phyloP scores from a whole-genome alignment of 2,113 vertebrate species.

The Centrocercus urophasianus region DNA sequence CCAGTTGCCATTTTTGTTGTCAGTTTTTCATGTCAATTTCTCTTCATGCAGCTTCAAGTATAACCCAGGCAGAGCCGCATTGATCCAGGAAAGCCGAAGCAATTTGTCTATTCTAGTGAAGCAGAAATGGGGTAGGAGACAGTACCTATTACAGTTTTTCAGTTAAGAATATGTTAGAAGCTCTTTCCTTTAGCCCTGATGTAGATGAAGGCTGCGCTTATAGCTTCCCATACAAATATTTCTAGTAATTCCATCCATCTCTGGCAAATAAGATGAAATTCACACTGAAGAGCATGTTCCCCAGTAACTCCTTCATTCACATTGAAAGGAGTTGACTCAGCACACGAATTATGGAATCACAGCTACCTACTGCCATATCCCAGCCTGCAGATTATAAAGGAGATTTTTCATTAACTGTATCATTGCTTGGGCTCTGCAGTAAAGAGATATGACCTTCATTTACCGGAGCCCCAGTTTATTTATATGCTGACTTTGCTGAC shows the following conservation, averaged over 20 bases:
- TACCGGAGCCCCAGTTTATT: neutral
- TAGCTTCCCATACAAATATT: conserved; percentile 50
- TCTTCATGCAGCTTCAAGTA: conserved; percentile 13
- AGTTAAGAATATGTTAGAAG: conserved; percentile 34
- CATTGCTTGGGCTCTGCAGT: neutral
- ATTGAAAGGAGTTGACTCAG: conserved; percentile 17
- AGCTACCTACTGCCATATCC: neutral
- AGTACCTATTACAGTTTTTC: neutral
- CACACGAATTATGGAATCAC: conserved; percentile 30
- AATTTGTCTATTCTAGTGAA: conserved; percentile 38
- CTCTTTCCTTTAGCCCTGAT: neutral
- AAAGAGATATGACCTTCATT: neutral
- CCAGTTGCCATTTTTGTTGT: conserved; percentile 53
- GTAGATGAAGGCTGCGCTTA: conserved; percentile 12
- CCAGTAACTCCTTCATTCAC: neutral
- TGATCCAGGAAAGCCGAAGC: conserved; percentile 1
- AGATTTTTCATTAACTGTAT: conserved; percentile 1
- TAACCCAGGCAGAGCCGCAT: neutral
- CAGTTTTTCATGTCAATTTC: conserved; percentile 26
- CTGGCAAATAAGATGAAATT: conserved; percentile 46
- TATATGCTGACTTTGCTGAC: neutral
- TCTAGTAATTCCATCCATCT: conserved; percentile 52
- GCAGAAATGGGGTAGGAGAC: neutral
- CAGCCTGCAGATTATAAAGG: neutral
- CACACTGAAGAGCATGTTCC: neutral